Conservation (phyloP, 2,113 vertebrate genomes). For the Psettodes erumei region DNA sequence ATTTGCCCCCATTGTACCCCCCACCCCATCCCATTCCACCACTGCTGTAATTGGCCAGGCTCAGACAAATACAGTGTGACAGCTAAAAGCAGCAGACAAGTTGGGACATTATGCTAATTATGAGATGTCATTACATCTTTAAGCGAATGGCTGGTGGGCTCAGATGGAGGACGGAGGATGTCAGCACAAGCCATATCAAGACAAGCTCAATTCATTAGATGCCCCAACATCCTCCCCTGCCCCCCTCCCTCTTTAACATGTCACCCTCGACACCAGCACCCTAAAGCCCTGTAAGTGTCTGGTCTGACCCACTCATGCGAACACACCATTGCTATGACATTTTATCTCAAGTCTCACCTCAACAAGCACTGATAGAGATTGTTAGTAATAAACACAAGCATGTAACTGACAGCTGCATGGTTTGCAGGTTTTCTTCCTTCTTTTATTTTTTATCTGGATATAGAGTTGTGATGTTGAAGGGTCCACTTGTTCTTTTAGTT, state of each 20-base stretch:
- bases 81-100: slow-evolving; percentile 83
- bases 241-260: slow-evolving; percentile 44
- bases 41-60: slow-evolving; percentile 70
- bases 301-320: slow-evolving; percentile 66
- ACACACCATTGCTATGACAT: slow-evolving; percentile 45
- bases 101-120: slow-evolving; percentile 85
- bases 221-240: slow-evolving; percentile 1
- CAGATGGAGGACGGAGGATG: slow-evolving; percentile 81
- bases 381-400: slow-evolving; percentile 49
- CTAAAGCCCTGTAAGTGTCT: slow-evolving; percentile 69
- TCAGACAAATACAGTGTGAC: slow-evolving; percentile 83
- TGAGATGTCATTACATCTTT: slow-evolving; percentile 82
- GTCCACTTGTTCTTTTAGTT: not conserved
- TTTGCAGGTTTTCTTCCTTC: not conserved
- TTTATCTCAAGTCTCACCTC: slow-evolving; percentile 50
- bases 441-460: not conserved
- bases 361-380: slow-evolving; percentile 49
- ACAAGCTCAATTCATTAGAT: slow-evolving; percentile 62
- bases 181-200: slow-evolving; percentile 60
- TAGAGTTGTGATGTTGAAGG: no score
- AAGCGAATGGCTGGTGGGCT: slow-evolving; percentile 76
- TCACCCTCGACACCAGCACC: slow-evolving; percentile 61
- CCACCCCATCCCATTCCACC: slow-evolving; percentile 10
- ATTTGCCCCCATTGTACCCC: slow-evolving; percentile 39
- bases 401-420: slow-evolving; percentile 28